Evolutionary conservation across 2,888 invertebrate species (phyloP).

Genomic region (Cosmia pyralina): DNA sequence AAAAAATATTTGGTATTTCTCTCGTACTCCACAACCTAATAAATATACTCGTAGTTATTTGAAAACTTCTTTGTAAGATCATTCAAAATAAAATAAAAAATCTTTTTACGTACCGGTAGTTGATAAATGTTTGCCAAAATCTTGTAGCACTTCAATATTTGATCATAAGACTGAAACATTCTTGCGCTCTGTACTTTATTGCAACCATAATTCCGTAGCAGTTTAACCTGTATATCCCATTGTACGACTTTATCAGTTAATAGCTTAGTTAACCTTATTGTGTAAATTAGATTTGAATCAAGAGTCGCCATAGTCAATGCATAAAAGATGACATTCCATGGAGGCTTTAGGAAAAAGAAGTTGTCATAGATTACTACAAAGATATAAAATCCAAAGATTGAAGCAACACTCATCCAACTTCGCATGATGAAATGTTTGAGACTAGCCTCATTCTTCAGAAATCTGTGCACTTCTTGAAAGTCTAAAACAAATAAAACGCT

Average conservation of each 20-base stretch:
- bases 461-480: conserved; percentile 26
- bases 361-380: neutral
- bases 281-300: neutral
- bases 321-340: neutral
- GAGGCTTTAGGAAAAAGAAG: neutral
- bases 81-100: neutral
- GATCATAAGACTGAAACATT: conserved; percentile 7
- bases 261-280: neutral
- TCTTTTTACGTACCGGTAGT: conserved; percentile 1
- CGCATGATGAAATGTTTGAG: conserved; percentile 1
- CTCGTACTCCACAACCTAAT: too few species aligned
- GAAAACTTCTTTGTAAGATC: neutral
- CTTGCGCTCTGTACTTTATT: neutral
- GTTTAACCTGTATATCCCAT: conserved; percentile 36
- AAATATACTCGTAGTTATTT: neutral
- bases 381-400: neutral
- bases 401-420: conserved; percentile 1
- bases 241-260: conserved; percentile 26
- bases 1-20: too few species aligned
- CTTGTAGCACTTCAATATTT: conserved; percentile 14
- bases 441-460: neutral
- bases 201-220: neutral
- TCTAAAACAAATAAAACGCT: conserved; percentile 3
- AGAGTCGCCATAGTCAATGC: neutral
- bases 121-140: conserved; percentile 7